A percentile compares a stretch with the other conserved stretches of the same genome.
Conservation (phyloP, 1,140 invertebrate species). For the Trialeurodes vaporariorum region DNA sequence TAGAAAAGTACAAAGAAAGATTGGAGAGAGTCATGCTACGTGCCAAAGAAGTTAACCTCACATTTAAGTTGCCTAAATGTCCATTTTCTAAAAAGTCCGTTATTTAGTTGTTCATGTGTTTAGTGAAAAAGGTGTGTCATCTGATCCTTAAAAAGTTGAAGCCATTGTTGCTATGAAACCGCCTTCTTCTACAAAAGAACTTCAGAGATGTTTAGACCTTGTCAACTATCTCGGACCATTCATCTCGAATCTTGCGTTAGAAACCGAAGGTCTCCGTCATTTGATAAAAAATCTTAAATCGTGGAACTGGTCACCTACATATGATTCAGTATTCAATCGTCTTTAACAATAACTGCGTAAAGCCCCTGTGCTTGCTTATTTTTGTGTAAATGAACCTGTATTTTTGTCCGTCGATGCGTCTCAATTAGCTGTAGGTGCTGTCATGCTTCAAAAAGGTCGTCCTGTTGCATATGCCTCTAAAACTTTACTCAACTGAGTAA, state of each 20-base stretch:
- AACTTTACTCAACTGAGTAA: conserved; percentile 25
- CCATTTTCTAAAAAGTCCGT: not conserved
- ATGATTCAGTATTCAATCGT: not conserved
- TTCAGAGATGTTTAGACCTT: not conserved
- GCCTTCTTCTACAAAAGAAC: conserved; percentile 1
- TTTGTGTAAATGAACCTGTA: conserved; percentile 19
- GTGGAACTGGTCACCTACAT: not conserved
- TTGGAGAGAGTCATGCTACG: conserved; percentile 23
- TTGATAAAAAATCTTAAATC: not conserved
- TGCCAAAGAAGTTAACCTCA: not conserved
- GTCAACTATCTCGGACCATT: conserved; percentile 7
- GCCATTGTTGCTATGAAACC: not conserved
- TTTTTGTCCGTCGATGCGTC: conserved; percentile 32
- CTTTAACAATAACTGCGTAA: not conserved
- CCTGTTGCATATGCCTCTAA: conserved; percentile 25
- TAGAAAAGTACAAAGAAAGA: conserved; percentile 20
- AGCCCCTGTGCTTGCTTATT: not conserved
- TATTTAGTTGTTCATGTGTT: conserved; percentile 1
- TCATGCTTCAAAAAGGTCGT: conserved; percentile 32
- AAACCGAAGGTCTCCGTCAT: not conserved
- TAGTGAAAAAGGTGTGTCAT: not conserved
- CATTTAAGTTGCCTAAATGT: not conserved
- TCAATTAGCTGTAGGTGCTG: conserved; percentile 32
- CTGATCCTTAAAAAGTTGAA: not conserved
- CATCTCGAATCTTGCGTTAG: not conserved